Base-by-base conservation (phyloP, 2,888 invertebrate genomes). In the Ennomos erosarius region DNA sequence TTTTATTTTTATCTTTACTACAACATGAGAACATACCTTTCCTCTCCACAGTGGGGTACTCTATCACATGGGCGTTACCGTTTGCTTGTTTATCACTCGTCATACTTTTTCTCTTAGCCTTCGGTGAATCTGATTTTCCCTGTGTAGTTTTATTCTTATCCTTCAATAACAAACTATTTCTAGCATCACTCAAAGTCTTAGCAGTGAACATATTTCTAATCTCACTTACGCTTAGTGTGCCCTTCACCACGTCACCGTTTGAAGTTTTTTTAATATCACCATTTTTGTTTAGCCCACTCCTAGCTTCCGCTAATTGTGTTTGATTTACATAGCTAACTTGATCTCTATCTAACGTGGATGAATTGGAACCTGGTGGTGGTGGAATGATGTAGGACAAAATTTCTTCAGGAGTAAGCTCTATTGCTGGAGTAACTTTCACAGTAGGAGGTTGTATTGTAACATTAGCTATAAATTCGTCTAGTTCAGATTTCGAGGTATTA, bases 371-470 rank as follows among this genome's bases (percentile, higher is more conserved):
- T 0, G 96, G 96, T 5, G 89, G 90, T 0, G 96, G 96, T 16
- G 97, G 97, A 78, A 97, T 97, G 63, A 97, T 97, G 72, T 95
- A 97, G 0, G 97, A 96, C 92, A 96, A 95, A 46, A 97, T 96
- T 88, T 97, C 96, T 84, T 97, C 97, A 0, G 96, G 96, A 0
- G 96, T 96, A 46, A 96, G 87, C 80, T 96, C 96, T 71, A 96
- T 94, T 9, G 96, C 95, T 9, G 96, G 96, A 2, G 95, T 96
- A 1, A 95, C 91, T 82, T 94, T 95, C 49, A 95, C 95, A 1
- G 95, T 95, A 0, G 98, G 97, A 10, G 98, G 97, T 40, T 95
- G 96, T 64, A 98, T 95, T 8, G 95, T 95, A 37, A 97, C 96
- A 70, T 95, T 96, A 5, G 97, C 97, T 68, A 98, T 93, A 84